These are phyloP conservation scores for Ochotona curzoniae DNA, from an alignment of 2,113 vertebrate genomes.

Conservation along the genomic window DNA sequence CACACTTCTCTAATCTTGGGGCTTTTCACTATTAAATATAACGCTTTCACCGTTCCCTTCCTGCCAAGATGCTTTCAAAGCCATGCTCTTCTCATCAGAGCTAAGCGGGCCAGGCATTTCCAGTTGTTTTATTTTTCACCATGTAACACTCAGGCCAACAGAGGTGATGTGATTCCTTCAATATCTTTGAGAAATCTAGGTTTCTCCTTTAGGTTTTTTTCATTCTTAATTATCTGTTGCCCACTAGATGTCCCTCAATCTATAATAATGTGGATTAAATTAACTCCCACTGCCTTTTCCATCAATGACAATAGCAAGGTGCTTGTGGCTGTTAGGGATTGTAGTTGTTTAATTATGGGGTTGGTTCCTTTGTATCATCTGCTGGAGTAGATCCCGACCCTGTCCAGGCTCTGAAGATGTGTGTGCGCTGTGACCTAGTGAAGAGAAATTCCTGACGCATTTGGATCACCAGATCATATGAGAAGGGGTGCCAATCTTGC, in stretches of 20 bases:
- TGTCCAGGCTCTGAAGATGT: neutral
- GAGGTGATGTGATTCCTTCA: neutral
- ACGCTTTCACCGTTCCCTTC: neutral
- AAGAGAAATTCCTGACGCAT: neutral
- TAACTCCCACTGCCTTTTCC: neutral
- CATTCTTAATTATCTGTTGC: neutral
- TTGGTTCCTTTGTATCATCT: neutral
- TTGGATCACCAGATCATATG: neutral
- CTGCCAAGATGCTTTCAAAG: neutral
- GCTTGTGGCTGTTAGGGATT: neutral
- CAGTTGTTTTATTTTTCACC: neutral
- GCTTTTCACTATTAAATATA: neutral
- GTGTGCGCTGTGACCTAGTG: neutral
- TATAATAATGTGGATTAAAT: neutral
- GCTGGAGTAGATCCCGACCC: neutral
- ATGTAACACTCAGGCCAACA: neutral
- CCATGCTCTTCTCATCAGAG: neutral
- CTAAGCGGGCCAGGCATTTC: neutral
- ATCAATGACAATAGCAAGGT: neutral
- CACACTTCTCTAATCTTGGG: neutral
- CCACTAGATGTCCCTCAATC: neutral
- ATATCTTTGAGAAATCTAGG: neutral
- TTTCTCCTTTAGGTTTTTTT: neutral
- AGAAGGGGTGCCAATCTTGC: too few relatives aligned
- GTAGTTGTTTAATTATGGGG: neutral